Conservation (phyloP, 2,888 invertebrate species). For the Spicauda simplicius region DNA sequence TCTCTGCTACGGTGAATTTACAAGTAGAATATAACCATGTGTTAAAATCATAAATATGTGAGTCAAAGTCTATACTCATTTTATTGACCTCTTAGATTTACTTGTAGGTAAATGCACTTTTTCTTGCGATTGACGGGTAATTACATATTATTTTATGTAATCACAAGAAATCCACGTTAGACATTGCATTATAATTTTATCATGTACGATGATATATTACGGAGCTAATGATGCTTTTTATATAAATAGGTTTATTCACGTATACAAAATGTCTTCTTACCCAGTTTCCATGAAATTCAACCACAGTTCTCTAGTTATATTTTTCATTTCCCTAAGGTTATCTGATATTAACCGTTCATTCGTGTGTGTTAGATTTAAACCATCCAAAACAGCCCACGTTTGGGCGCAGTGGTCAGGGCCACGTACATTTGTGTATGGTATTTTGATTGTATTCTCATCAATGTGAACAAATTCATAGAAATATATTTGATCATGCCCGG, state of each 20-base stretch:
- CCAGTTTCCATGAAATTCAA: constrained; percentile 43
- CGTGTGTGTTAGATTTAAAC: constrained; percentile 17
- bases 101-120: too few species aligned
- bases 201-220: neutral
- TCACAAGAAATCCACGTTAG: too few species aligned
- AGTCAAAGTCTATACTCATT: too few species aligned
- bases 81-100: too few species aligned
- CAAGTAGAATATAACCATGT: too few species aligned
- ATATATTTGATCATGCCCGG: constrained; percentile 49
- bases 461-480: constrained; percentile 55
- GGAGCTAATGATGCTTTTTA: neutral
- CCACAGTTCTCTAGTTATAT: constrained; percentile 33
- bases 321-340: constrained; percentile 20
- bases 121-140: too few species aligned
- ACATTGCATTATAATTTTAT: neutral
- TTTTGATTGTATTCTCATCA: constrained; percentile 45
- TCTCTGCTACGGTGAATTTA: too few species aligned
- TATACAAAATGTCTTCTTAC: constrained; percentile 14
- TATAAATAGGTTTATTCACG: neutral
- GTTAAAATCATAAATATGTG: too few species aligned
- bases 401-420: constrained; percentile 53
- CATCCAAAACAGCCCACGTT: constrained; percentile 40
- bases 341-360: constrained; percentile 23
- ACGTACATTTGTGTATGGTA: constrained; percentile 45
- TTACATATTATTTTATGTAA: too few species aligned